Evolutionary conservation across 2,888 invertebrate species (phyloP), one percentile per base, ranked within the genome.

Genomic region (Limnephilus auricula): DNA sequence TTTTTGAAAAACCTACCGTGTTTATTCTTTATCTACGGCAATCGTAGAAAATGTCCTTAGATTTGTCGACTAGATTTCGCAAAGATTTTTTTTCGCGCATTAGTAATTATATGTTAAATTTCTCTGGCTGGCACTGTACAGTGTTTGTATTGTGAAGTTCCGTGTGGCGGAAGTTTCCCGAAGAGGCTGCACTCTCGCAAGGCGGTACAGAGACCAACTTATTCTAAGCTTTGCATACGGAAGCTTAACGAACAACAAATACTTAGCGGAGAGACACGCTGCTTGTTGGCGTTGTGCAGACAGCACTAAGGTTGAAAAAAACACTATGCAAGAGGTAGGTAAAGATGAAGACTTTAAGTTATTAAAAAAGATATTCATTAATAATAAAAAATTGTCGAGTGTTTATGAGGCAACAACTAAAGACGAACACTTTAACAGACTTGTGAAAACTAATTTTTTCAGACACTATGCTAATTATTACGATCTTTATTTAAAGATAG

Each of bases 221-320:
- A 90, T 90, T 92, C 90, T 78, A 86, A 92, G 93, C 92, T 93
- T 92, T 93, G 93, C 92, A 92, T 92, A 90, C 93, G 92, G 92
- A 93, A 91, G 93, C 93, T 93, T 93, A 93, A 93, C 93, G 92
- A 93, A 92, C 91, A 92, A 92, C 91, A 93, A 93, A 93, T 91
- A 93, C 92, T 92, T 90, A 89, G 87, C 79, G 82, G 90, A 87
- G 65, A 90, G 92, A 90, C 91, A 34, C 89, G 90, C 88, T 88
- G 90, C 90, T 92, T 92, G 92, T 92, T 92, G 92, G 88, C 65
- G 87, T 91, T 91, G 88, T 87, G 87, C 65, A 87, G 87, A 88
- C 90, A 87, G 87, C 87, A 86, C 87, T 90, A 78, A 45, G 87
- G 65, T 65, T n/a, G 65, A 25, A n/a, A 25, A 65, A 65, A 65